Evolutionary conservation across 2,888 invertebrate genomes (phyloP).

Genomic region (Mechanitis messenoides): DNA sequence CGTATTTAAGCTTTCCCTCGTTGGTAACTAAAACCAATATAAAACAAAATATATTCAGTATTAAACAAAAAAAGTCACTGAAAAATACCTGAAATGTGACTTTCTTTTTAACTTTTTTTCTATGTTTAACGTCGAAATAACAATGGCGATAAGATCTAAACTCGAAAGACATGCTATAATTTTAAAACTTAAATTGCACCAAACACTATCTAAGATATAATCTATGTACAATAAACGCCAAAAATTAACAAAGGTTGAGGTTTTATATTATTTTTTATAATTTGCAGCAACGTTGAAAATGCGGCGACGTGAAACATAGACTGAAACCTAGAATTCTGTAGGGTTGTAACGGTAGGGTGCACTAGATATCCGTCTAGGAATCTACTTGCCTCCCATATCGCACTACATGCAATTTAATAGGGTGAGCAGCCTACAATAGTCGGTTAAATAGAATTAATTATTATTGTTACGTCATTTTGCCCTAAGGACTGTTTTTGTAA

Average conservation of each 20-base stretch:
- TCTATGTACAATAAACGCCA: constrained; percentile 28
- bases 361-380: constrained; percentile 57
- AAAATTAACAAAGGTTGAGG: constrained; percentile 41
- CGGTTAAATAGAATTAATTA: constrained; percentile 9
- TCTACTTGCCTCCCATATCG: constrained; percentile 55
- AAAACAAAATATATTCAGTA: constrained; percentile 3
- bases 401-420: constrained; percentile 41
- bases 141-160: constrained; percentile 51
- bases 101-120: constrained; percentile 52
- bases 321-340: constrained; percentile 37
- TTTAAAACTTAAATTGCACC: constrained; percentile 25
- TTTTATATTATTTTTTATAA: constrained; percentile 41
- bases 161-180: constrained; percentile 56
- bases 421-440: constrained; percentile 28
- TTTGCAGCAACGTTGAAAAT: constrained; percentile 39
- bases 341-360: constrained; percentile 35
- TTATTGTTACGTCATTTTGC: not conserved
- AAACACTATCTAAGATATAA: constrained; percentile 20
- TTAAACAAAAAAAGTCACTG: constrained; percentile 6
- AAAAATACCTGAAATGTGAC: constrained; percentile 60
- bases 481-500: no score
- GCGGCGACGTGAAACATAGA: constrained; percentile 51
- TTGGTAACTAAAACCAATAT: constrained; percentile 53
- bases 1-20: constrained; percentile 65
- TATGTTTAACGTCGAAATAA: constrained; percentile 62